These are phyloP conservation scores for Ophion obscuratus DNA, from an alignment of 2,888 invertebrate genomes.

Conservation along the genomic window DNA sequence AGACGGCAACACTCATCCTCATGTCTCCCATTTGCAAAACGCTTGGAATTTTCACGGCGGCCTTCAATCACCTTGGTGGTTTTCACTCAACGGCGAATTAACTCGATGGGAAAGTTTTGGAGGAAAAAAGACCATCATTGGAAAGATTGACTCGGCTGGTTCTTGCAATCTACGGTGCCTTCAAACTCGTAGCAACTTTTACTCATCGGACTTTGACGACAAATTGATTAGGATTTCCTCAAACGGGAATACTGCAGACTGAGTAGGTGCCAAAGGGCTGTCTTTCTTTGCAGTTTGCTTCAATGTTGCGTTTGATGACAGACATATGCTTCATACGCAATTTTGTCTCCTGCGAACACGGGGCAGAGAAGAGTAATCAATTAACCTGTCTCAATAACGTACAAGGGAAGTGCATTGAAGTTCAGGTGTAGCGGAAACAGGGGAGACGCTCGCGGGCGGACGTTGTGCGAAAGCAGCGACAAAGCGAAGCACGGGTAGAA, in stretches of 20 bases:
- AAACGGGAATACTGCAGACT: neutral
- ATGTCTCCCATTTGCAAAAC: neutral
- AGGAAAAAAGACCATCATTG: neutral
- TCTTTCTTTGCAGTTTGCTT: neutral
- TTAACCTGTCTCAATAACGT: constrained; percentile 28
- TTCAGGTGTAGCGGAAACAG: constrained; percentile 41
- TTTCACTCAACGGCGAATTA: neutral
- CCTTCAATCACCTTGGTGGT: neutral
- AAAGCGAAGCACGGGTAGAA: constrained; percentile 50
- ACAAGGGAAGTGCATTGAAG: constrained; percentile 42
- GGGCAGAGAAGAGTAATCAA: constrained; percentile 34
- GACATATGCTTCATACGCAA: constrained; percentile 9
- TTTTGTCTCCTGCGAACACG: constrained; percentile 16
- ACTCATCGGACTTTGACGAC: neutral
- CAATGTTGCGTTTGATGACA: neutral
- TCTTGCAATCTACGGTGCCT: neutral
- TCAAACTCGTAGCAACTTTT: neutral
- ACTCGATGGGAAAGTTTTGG: neutral
- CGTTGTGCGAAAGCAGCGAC: constrained; percentile 43
- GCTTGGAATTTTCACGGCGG: neutral
- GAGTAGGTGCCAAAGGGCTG: neutral
- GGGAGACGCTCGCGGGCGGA: constrained; percentile 11
- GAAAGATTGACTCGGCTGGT: neutral
- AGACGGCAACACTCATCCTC: neutral
- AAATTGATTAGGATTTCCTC: neutral